Percentiles rank a stretch among this genome's conserved stretches.
Evolutionary conservation across 1,140 invertebrate genomes (phyloP).

Genomic region (Gonioctena quinquepunctata): DNA sequence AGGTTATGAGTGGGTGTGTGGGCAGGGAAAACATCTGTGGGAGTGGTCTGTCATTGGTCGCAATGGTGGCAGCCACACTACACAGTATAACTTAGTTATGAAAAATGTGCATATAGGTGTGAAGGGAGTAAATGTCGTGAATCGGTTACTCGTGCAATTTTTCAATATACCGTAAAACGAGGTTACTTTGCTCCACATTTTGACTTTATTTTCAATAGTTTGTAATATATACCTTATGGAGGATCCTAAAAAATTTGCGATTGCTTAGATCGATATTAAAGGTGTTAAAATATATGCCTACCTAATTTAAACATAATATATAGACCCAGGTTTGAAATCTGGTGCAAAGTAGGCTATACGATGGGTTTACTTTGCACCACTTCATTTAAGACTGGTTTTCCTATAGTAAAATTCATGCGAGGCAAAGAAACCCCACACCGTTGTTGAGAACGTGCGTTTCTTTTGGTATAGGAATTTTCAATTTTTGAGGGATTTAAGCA

Average conservation of each 20-base stretch:
- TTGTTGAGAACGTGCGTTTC: not conserved
- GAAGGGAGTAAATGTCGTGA: no score
- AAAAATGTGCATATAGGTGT: no score
- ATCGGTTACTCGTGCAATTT: no score
- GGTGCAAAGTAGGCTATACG: not conserved
- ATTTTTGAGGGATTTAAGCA: not conserved
- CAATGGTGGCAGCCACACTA: no score
- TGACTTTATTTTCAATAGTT: not conserved
- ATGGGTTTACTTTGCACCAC: slow-evolving; percentile 1
- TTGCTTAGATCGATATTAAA: slow-evolving; percentile 4
- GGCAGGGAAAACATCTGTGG: no score
- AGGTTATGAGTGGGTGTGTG: no score
- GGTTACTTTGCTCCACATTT: not conserved
- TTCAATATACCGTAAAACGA: not conserved
- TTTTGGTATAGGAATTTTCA: not conserved
- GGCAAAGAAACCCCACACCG: not conserved
- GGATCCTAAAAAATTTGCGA: not conserved
- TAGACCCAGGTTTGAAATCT: slow-evolving; percentile 5
- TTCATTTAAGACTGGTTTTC: slow-evolving; percentile 16
- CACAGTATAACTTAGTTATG: no score
- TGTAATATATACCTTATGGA: not conserved
- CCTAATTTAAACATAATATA: slow-evolving; percentile 1
- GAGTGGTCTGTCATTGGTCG: no score
- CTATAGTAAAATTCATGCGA: not conserved
- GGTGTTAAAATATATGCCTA: slow-evolving; percentile 1